Base-by-base conservation (phyloP, 2,797 vertebrate species). In the Rhinophrynus dorsalis region DNA sequence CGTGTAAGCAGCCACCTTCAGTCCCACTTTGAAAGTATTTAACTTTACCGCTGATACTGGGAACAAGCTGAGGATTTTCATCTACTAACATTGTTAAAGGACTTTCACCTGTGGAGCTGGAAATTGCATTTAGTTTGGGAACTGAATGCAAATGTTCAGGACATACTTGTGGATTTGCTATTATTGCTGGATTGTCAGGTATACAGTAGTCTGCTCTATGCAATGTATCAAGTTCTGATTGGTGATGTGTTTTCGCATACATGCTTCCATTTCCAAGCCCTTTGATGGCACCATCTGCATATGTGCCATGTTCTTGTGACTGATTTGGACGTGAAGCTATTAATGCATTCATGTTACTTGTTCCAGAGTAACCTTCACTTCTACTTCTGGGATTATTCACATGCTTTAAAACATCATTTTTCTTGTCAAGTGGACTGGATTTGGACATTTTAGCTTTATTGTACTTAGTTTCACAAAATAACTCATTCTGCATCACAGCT, bases 401-500 rank as follows among this genome's bases (percentile, higher is more conserved):
- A 27, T 21, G 27, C 23, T 17, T 23, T 54, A 9, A 32, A 20
- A 8, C 5, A 9, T 30, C 42, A 13, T 6, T 15, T 48, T 44
- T 11, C 2, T 32, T 33, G 30, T 4, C 42, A 47, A 21, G 10
- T 11, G 24, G 18, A n/a, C 7, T 18, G 30, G 5, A 24, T 13
- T 38, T 30, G 3, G 21, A 3, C 13, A 17, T 27, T 52, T 35
- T 17, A 13, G 18, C 44, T 61, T 37, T 35, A 8, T 20, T 73
- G 45, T 7, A 29, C 0, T 0, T 35, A 0, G 1, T 1, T n/a
- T 33, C 1, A 10, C 29, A 69, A 66, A 62, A 23, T 3, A 32
- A n/a, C 2, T 78, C 57, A 27, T 24, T 38, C 24, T 81, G 77
- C 62, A 67, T 32, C 40, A 78, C 69, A 2, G 80, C 78, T 79